phyloP scores from a whole-genome alignment of 1,140 invertebrate species.

The Ips nitidus region DNA sequence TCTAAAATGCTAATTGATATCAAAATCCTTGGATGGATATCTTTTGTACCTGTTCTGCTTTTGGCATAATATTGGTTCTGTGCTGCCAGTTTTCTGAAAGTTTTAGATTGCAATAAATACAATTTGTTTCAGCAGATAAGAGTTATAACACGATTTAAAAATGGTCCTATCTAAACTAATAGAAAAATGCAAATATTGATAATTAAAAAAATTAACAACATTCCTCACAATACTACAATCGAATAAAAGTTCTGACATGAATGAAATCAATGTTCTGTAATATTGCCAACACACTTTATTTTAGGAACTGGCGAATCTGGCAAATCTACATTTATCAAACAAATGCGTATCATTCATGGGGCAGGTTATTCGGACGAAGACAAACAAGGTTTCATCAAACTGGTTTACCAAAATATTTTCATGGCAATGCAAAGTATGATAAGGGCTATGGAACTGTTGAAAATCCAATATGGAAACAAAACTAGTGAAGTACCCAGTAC shows the following conservation, averaged over 20 bases:
- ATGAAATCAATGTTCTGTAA: too few species aligned
- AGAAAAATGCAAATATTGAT: too few species aligned
- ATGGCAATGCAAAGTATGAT: conserved; percentile 99
- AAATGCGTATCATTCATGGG: conserved; percentile 99
- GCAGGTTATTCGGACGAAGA: conserved; percentile 99
- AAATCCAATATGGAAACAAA: conserved; percentile 91
- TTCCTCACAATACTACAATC: too few species aligned
- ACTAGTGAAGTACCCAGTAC: conserved; percentile 59
- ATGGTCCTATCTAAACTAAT: too few species aligned
- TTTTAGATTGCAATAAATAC: too few species aligned
- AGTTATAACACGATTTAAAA: too few species aligned
- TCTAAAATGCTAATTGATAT: too few species aligned
- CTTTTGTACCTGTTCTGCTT: not conserved
- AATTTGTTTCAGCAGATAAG: too few species aligned
- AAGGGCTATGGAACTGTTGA: conserved; percentile 97
- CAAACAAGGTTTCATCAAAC: conserved; percentile 96
- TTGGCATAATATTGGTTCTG: not conserved
- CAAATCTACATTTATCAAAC: conserved; percentile 99
- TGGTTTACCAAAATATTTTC: conserved; percentile 99
- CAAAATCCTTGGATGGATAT: too few species aligned
- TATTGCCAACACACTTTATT: not conserved
- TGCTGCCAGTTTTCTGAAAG: too few species aligned
- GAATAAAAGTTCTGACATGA: too few species aligned
- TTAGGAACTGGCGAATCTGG: conserved; percentile 97
- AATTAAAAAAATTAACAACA: too few species aligned